Percentiles rank a stretch among this genome's conserved stretches.
Conservation (phyloP, 2,113 vertebrate genomes). For the Oreochromis tanganicae region DNA sequence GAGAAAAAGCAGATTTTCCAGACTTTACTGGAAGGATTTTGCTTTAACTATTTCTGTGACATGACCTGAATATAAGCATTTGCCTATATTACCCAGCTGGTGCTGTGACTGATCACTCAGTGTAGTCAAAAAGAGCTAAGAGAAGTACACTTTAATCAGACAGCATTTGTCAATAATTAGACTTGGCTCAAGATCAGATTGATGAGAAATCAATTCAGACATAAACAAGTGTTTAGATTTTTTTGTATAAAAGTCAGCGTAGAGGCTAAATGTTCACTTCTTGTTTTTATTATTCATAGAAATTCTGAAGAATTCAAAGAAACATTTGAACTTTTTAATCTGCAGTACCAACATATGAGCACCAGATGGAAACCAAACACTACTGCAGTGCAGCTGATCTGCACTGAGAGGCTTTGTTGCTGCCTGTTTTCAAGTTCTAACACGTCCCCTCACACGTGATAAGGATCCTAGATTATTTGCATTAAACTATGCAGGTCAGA, state of each 20-base stretch:
- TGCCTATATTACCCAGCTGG: background rate
- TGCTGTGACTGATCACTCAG: background rate
- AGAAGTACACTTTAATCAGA: background rate
- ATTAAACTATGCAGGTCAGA: background rate
- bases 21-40: background rate
- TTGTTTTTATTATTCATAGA: background rate
- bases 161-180: background rate
- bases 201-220: background rate
- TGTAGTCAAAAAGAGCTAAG: background rate
- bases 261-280: background rate
- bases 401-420: background rate
- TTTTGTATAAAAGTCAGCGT: background rate
- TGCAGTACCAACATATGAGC: background rate
- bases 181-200: background rate
- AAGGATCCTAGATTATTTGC: background rate
- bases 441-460: background rate
- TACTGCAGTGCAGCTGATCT: background rate
- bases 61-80: background rate
- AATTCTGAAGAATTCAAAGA: background rate
- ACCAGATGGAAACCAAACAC: conserved; percentile 20
- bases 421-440: background rate
- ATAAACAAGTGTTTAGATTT: background rate
- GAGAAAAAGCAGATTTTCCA: background rate
- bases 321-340: background rate
- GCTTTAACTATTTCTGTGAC: background rate